Base-by-base conservation (phyloP, 2,888 invertebrate genomes). In the Osmoderma eremita region DNA sequence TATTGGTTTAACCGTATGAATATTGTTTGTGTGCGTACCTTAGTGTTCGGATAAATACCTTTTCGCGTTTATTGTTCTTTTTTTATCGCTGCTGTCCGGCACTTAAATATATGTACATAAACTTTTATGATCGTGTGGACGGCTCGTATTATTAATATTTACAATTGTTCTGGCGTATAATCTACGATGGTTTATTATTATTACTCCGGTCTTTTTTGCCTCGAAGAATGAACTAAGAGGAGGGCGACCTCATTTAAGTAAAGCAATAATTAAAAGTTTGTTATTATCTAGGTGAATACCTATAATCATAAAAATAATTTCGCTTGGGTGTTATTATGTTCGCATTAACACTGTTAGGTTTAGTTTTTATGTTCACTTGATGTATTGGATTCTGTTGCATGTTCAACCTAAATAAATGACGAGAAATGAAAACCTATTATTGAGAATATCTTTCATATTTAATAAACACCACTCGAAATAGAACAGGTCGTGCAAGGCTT, bases 91-190 rank as follows among this genome's bases (percentile, higher is more conserved):
- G 38, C 49, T 65, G 39, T 39, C 22, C 58, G 36, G 58, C 65
- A 56, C 49, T 65, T 65, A 65, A 65, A 65, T 58, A 65, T 58
- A 65, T 58, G 3, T 30, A 58, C 49, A 65, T 65, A 65, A 65
- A 65, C 56, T 65, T 65, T 65, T 58, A 65, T 65, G 58, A 39
- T 24, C 53, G 22, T 13, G 30, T 24, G 42, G 42, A 53, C 63
- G 63, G 45, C 65, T 48, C 58, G 39, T 45, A 38, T 54, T 65
- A 61, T 56, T 65, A 56, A 50, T 48, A 58, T 65, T 38, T 56
- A 56, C 58, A 58, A 65, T 65, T 65, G 65, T 65, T 65, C 45
- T 53, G 39, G 45, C 54, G 42, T 58, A 58, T 65, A 58, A 56
- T 58, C 56, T 65, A 49, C 41, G 20, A 22, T 49, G 30, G 36